Percentiles rank a stretch among this genome's conserved stretches.
These are phyloP conservation scores for Fulica atra DNA, from an alignment of 2,113 vertebrate genomes.

Conservation along the genomic window DNA sequence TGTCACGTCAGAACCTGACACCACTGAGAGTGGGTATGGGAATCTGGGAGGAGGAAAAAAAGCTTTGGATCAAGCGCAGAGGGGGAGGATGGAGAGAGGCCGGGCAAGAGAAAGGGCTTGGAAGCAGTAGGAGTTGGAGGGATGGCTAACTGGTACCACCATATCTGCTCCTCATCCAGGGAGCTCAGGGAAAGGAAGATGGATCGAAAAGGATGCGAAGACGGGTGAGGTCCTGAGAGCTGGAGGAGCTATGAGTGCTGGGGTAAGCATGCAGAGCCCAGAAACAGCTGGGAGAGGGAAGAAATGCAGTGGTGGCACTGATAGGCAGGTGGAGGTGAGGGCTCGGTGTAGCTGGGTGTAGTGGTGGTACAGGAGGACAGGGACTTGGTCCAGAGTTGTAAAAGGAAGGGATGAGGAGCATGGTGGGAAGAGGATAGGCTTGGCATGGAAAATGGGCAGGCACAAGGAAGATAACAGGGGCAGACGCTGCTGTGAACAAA, in stretches of 20 bases:
- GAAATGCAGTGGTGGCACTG: background rate
- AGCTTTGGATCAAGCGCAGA: background rate
- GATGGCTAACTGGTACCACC: background rate
- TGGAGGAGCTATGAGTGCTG: background rate
- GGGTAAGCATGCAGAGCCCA: background rate
- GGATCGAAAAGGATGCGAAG: background rate
- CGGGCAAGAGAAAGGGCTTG: background rate
- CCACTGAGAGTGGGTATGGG: background rate
- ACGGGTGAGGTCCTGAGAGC: background rate
- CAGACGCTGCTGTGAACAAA: background rate
- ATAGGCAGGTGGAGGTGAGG: background rate
- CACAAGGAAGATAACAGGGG: background rate
- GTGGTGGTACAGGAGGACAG: background rate
- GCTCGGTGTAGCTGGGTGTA: background rate
- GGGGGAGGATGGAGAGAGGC: background rate
- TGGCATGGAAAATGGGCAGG: slow-evolving; percentile 36
- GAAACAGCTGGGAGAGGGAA: rapidly evolving
- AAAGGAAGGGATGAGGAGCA: slow-evolving; percentile 10
- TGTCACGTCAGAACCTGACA: background rate
- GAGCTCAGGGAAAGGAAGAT: background rate
- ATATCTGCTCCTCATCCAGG: background rate
- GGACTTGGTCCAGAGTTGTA: background rate
- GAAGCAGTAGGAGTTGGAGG: background rate
- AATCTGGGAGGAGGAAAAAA: background rate
- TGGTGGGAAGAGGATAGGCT: slow-evolving; percentile 33